Base-by-base conservation (phyloP, 2,113 vertebrate genomes). In the Phrynocephalus versicolor region DNA sequence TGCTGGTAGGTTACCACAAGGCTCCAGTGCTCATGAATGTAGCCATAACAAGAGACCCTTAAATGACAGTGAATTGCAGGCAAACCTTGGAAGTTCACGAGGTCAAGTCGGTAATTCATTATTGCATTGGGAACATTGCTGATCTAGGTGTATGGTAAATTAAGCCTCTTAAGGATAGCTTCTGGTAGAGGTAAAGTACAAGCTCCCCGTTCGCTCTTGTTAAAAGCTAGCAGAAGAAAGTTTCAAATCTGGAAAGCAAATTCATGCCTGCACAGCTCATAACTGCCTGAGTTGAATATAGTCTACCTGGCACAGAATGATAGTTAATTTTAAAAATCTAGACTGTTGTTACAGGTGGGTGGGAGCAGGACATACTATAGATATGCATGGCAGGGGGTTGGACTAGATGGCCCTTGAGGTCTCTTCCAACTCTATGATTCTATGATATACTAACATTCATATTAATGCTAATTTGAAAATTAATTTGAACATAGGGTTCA, bases 21-120 rank as follows among this genome's bases (percentile, higher is more conserved):
- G 74, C 65, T 41, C 13, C 27, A 41, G 35, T 21, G 74, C 69
- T 27, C 65, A 58, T 2, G 2, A 69, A 1, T 0, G 2, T 37
- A 77, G 6, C 39, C 83, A 64, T 67, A 67, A 80, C n/a, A 69
- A 62, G 80, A 84, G 81, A 82, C 92, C 27, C 35, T 90, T 60
- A 88, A 90, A 80, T 1, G 12, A 45, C 39, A 89, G 69, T 41
- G 73, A 83, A 65, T 86, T 91, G 67, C 33, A 77, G 86, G 82
- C 12, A 81, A 92, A 51, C 79, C 71, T 13, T 67, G 88, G 0
- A 0, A 58, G 77, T 82, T 89, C 81, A 7, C 33, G 67, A 76
- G 76, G 73, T 69, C 84, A 80, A 0, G 69, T 5, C 0, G 65
- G 71, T 60, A 86, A 58, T 84, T 91, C 0, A 2, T 84, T 88